phyloP scores from a whole-genome alignment of 2,113 vertebrate genomes.

The Polypterus bichir region DNA sequence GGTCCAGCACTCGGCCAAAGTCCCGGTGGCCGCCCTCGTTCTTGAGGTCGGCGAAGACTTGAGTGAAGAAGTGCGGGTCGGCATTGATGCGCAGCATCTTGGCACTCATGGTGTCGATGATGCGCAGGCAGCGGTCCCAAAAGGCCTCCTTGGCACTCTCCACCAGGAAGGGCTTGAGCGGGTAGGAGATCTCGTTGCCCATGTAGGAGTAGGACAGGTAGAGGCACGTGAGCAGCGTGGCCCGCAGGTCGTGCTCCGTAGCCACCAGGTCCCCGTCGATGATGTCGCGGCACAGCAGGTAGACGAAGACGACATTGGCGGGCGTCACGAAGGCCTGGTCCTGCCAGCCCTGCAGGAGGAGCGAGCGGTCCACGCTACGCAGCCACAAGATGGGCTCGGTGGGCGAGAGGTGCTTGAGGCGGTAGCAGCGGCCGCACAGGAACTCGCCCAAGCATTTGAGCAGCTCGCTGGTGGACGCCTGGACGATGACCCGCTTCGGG shows the following conservation, averaged over 20 bases:
- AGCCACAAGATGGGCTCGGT: conserved; percentile 60
- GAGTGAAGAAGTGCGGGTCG: conserved; percentile 67
- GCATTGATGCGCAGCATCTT: conserved; percentile 72
- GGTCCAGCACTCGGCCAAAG: conserved; percentile 51
- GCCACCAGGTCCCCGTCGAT: conserved; percentile 55
- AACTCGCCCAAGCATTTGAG: conserved; percentile 63
- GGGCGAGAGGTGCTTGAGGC: conserved; percentile 54
- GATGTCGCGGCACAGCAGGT: conserved; percentile 63
- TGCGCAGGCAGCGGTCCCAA: conserved; percentile 64
- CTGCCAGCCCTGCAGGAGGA: conserved; percentile 69
- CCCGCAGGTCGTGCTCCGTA: conserved; percentile 61
- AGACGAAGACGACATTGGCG: conserved; percentile 67
- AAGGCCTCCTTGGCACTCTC: conserved; percentile 63
- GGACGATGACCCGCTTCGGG: conserved; percentile 60
- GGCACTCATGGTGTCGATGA: conserved; percentile 53
- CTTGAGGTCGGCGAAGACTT: conserved; percentile 67
- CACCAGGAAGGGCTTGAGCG: conserved; percentile 68
- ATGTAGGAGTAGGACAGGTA: conserved; percentile 75
- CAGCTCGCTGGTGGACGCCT: conserved; percentile 66
- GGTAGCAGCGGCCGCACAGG: conserved; percentile 60
- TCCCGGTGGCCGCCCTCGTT: conserved; percentile 56
- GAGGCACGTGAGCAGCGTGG: conserved; percentile 62
- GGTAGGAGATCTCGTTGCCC: conserved; percentile 74
- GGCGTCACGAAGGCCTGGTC: conserved; percentile 72
- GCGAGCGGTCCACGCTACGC: conserved; percentile 58